phyloP scores from a whole-genome alignment of 2,888 invertebrate genomes.

The Nephrocerus scutellatus region DNA sequence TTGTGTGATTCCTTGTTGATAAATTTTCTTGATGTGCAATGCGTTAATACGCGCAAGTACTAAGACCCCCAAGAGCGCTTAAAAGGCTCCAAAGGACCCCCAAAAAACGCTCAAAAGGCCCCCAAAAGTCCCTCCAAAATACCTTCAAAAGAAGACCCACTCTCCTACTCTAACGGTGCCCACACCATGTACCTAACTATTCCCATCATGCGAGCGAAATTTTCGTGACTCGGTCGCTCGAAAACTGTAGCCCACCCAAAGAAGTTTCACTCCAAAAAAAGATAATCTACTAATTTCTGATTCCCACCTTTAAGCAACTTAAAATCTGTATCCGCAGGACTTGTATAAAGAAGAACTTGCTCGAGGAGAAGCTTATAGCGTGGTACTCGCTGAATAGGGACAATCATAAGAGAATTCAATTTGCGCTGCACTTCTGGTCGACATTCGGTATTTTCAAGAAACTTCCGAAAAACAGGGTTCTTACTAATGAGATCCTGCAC shows the following conservation, averaged over 20 bases:
- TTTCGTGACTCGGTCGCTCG: no score
- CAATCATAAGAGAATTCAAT: conserved; percentile 64
- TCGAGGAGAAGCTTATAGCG: conserved; percentile 65
- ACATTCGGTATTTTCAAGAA: conserved; percentile 58
- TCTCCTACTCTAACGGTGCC: no score
- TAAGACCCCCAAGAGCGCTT: neutral
- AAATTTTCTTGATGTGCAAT: neutral
- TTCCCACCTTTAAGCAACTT: conserved; percentile 50
- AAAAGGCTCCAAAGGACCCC: no score
- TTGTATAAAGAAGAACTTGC: conserved; percentile 59
- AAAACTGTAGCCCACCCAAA: no score
- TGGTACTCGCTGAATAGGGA: conserved; percentile 72
- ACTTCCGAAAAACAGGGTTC: conserved; percentile 52
- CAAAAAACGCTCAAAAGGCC: no score
- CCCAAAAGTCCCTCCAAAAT: no score
- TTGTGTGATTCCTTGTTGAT: no score
- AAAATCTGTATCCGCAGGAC: conserved; percentile 53
- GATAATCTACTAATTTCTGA: no score
- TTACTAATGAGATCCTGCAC: conserved; percentile 53
- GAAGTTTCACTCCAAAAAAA: neutral
- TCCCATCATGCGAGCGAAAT: no score
- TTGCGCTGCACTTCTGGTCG: conserved; percentile 64
- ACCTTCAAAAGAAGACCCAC: no score
- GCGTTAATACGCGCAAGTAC: neutral
- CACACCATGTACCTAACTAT: no score